Evolutionary conservation across 30 jellyfish, hydroid and myxozoan genomes (phyloP).

Genomic region (Cassiopea andromeda): DNA sequence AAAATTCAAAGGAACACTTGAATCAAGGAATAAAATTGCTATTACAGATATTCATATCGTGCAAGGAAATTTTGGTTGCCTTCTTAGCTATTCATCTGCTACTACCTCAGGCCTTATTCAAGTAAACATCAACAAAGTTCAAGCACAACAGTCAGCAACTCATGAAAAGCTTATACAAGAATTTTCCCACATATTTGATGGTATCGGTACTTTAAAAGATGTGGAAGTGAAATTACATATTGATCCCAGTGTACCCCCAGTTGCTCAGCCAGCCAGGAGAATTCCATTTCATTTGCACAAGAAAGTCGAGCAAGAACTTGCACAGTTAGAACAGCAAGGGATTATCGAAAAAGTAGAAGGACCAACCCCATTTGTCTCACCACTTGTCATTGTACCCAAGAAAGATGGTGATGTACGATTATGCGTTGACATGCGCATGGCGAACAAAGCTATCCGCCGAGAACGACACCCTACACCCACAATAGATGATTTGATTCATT

Average conservation of each 20-base stretch:
- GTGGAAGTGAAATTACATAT: conserved; percentile 50
- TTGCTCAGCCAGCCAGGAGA: conserved; percentile 41
- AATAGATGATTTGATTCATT: conserved; percentile 28
- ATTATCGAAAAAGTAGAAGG: conserved; percentile 54
- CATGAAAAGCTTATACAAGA: neutral
- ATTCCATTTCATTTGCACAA: conserved; percentile 56
- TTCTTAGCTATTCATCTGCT: conserved; percentile 41
- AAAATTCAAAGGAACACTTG: conserved; percentile 31
- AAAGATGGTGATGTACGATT: conserved; percentile 29
- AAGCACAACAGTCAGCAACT: neutral
- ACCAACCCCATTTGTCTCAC: conserved; percentile 35
- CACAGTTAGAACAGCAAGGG: conserved; percentile 14
- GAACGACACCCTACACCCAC: conserved; percentile 33
- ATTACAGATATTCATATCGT: conserved; percentile 33
- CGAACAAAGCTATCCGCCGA: conserved; percentile 16
- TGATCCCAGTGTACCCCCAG: conserved; percentile 52
- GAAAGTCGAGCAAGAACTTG: conserved; percentile 29
- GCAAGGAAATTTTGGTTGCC: conserved; percentile 21
- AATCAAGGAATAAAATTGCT: conserved; percentile 22
- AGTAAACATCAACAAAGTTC: conserved; percentile 20
- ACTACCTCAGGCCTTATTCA: conserved; percentile 33
- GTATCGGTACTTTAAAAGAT: conserved; percentile 23
- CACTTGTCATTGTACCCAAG: conserved; percentile 18
- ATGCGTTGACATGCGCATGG: conserved; percentile 24
- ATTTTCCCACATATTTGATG: conserved; percentile 11